A percentile compares a stretch with the other conserved stretches of the same genome.
Evolutionary conservation across 37 sponge, comb jelly and placozoan species (phyloP).

Genomic region (Tethya wilhelma): DNA sequence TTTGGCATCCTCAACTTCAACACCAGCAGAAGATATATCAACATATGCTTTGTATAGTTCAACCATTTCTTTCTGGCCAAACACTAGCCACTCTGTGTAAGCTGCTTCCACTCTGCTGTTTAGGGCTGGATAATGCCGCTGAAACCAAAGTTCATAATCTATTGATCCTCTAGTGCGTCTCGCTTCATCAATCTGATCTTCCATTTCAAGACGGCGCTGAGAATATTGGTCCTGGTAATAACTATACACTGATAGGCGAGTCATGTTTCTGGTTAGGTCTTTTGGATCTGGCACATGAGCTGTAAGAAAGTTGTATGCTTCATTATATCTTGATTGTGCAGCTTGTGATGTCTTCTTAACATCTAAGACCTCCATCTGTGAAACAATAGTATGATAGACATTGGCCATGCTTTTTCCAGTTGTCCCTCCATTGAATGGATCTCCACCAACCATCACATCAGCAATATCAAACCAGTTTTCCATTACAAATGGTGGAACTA

Average conservation of each 20-base stretch:
- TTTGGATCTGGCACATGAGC: constrained; percentile 31
- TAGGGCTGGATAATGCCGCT: constrained; percentile 26
- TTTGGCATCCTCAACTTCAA: constrained; percentile 39
- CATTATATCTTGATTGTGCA: constrained; percentile 4
- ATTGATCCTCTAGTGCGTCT: background rate
- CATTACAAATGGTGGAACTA: constrained; percentile 46
- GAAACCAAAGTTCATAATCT: constrained; percentile 60
- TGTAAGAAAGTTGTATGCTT: constrained; percentile 7
- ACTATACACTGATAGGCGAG: constrained; percentile 28
- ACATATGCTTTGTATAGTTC: constrained; percentile 34
- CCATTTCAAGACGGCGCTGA: constrained; percentile 29
- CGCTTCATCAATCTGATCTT: constrained; percentile 29
- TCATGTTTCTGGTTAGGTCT: background rate
- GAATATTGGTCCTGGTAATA: constrained; percentile 17
- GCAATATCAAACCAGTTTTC: constrained; percentile 51
- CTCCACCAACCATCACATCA: constrained; percentile 42
- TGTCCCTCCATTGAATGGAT: constrained; percentile 34
- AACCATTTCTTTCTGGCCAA: constrained; percentile 49
- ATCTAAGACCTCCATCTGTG: constrained; percentile 22
- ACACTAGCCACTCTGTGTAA: constrained; percentile 52
- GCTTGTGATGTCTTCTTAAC: background rate
- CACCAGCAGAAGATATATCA: constrained; percentile 41
- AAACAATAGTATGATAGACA: constrained; percentile 24
- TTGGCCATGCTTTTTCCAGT: constrained; percentile 39
- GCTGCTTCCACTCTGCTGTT: constrained; percentile 44